Evolutionary conservation across 2,113 vertebrate genomes (phyloP).

Genomic region (Cynocephalus volans): DNA sequence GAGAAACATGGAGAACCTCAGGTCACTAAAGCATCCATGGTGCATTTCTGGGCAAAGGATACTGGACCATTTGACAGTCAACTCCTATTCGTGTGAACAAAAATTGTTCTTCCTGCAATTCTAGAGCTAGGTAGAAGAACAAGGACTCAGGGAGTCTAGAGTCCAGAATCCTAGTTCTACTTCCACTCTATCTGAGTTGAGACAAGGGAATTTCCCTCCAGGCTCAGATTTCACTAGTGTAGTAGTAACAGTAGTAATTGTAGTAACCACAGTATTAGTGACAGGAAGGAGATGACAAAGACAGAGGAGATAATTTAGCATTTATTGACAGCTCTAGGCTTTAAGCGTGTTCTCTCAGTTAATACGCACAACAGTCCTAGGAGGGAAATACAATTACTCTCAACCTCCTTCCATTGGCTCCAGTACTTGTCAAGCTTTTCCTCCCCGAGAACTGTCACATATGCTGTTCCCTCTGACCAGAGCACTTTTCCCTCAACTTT

Average conservation of each 20-base stretch:
- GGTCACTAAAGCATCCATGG: neutral
- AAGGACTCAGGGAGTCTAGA: neutral
- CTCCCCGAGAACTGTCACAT: neutral
- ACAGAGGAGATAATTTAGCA: neutral
- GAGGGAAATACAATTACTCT: neutral
- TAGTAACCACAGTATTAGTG: neutral
- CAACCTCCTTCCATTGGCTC: neutral
- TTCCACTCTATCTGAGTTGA: neutral
- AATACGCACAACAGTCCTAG: fast-evolving
- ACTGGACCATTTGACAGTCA: neutral
- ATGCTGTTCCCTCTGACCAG: neutral
- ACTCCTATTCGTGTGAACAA: neutral
- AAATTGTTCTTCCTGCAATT: neutral
- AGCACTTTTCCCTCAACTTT: neutral
- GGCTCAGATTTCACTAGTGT: neutral
- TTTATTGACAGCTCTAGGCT: neutral
- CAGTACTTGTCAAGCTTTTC: neutral
- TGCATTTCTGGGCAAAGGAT: neutral
- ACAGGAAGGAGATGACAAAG: neutral
- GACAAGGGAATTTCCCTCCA: neutral
- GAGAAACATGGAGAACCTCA: neutral
- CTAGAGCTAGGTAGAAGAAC: neutral
- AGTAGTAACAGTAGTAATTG: neutral
- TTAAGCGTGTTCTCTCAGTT: neutral
- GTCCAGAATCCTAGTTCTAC: neutral